phyloP scores from a whole-genome alignment of 2,797 vertebrate species.

The Hephaestus fuliginosus region DNA sequence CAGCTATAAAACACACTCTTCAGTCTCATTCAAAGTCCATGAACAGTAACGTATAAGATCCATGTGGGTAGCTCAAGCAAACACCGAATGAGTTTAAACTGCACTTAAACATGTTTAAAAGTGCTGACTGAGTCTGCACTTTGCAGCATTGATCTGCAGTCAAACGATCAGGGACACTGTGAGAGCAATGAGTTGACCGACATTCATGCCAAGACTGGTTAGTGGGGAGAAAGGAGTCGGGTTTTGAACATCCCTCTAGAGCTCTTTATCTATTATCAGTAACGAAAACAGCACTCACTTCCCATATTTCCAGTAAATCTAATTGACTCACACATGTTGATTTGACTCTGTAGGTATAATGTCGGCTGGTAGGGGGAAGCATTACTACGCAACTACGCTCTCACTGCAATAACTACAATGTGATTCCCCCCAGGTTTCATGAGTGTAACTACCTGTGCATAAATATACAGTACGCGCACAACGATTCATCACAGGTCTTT shows the following conservation, averaged over 20 bases:
- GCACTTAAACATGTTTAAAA: not conserved
- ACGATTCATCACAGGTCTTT: constrained; percentile 31
- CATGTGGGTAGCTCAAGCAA: not conserved
- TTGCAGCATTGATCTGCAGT: not conserved
- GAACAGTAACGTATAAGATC: not conserved
- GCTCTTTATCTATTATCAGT: not conserved
- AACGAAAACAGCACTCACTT: not conserved
- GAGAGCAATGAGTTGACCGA: not conserved
- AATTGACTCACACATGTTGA: constrained; percentile 4
- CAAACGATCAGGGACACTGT: not conserved
- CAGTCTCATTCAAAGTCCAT: not conserved
- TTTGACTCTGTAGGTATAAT: not conserved
- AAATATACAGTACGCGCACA: constrained; percentile 4
- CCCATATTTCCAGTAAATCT: not conserved
- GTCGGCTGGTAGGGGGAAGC: not conserved
- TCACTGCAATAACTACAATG: not conserved
- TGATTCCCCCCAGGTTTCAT: not conserved
- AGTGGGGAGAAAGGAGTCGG: not conserved
- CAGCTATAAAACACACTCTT: not conserved
- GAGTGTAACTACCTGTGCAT: not conserved
- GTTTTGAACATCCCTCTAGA: too few relatives aligned
- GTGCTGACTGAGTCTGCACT: not conserved
- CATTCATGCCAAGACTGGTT: too few relatives aligned
- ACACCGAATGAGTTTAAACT: too few relatives aligned
- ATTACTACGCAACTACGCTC: constrained; percentile 16